Base-by-base conservation (phyloP, 2,888 invertebrate genomes). In the Parnassius orleans region DNA sequence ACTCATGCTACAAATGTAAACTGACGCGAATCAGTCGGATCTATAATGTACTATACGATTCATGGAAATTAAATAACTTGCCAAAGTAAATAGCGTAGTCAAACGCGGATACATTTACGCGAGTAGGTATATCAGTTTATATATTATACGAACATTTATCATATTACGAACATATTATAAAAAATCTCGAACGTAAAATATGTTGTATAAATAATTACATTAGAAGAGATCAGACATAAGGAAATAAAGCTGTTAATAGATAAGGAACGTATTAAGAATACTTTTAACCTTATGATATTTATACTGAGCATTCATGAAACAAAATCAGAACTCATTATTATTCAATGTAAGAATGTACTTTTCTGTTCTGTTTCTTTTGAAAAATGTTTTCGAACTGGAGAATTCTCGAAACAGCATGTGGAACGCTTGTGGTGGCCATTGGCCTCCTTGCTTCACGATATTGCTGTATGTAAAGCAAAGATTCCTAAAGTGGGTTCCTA, bases 1-100 rank as follows among this genome's bases (percentile, higher is more conserved):
- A 76, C 79, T 78, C 78, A 77, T 76, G 74, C 72, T 78, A 73
- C 76, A 73, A 33, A 73, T 76, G 71, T 74, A 73, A 72, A 73
- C 68, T 72, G 73, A 76, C 75, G 74, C 69, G 71, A 54, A 47
- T 57, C 62, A 57, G 50, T 41, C 51, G 15, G 15, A 24, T 50
- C 33, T 51, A 51, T 51, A 54, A 55, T 59, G 55, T 53, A 59
- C 54, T 63, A 46, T 63, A 63, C 62, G 55, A 60, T 64, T 57
- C 64, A 50, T 64, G 57, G 51, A 60, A 60, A 51, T 60, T 60
- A 64, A 57, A 60, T 64, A 60, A 60, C 44, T 53, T 53, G 57
- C 10, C 53, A 46, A 52, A 57, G 53, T 60, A 58, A 60, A 64
- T 53, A 64, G 41, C 41, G 53, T 42, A 47, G 53, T 60, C 53